Evolutionary conservation across 2,113 vertebrate species (phyloP).

Genomic region (Sphaerodactylus townsendi): DNA sequence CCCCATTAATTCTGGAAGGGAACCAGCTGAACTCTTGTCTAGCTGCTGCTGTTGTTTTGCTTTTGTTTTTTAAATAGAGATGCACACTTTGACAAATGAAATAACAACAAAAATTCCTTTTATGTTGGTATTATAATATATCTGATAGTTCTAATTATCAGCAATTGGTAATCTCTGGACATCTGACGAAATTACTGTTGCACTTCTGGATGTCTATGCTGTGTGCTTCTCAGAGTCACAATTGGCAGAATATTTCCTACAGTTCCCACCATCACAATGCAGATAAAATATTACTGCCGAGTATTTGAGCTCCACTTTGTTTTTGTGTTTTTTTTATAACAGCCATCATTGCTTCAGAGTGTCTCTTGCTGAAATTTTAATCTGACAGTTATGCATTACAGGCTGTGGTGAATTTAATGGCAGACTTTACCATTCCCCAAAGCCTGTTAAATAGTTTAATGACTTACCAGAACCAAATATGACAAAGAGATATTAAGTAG

Average conservation of each 20-base stretch:
- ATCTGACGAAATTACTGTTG: too few species aligned
- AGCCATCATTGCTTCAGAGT: neutral
- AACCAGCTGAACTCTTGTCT: too few species aligned
- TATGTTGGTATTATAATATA: too few species aligned
- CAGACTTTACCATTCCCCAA: neutral
- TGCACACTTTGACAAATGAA: too few species aligned
- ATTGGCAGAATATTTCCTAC: neutral
- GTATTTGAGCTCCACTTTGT: neutral
- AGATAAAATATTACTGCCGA: neutral
- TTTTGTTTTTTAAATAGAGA: too few species aligned
- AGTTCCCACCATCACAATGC: neutral
- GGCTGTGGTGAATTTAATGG: neutral
- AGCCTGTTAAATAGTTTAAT: slow-evolving; percentile 2
- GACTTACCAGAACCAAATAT: neutral
- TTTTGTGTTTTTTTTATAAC: neutral
- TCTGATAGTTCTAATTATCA: too few species aligned
- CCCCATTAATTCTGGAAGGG: too few species aligned
- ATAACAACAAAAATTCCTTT: too few species aligned
- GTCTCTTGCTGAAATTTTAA: neutral
- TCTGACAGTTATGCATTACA: neutral
- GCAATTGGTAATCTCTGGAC: too few species aligned
- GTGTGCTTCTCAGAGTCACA: too few species aligned
- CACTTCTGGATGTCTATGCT: too few species aligned
- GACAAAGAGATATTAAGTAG: slow-evolving; percentile 1
- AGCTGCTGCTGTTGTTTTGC: too few species aligned